Base-by-base conservation (phyloP, 35 echinoderm and acorn worm species). In the Heliocidaris tuberculata region DNA sequence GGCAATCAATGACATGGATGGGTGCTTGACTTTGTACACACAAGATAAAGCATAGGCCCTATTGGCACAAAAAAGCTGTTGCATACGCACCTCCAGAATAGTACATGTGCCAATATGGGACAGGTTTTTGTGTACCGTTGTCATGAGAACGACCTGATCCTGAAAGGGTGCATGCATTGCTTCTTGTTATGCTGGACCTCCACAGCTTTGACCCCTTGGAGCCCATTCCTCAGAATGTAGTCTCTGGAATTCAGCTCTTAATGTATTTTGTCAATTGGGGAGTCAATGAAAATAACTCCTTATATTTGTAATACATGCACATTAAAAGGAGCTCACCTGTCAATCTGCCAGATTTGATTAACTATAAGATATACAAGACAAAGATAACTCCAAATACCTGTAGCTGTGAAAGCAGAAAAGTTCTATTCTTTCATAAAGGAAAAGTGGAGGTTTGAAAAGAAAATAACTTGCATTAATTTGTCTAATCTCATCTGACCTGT, bases 161-260 rank as follows among this genome's bases (percentile, higher is more conserved):
- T 48, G 31, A 47, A 89, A 89, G 87, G 87, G 87, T 47, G 19
- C 87, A 89, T 47, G 47, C 87, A 89, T 89, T 48, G 31, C 30
- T 42, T 48, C 87, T 89, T 89, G 87, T 89, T 89, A 89, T 32
- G 30, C 31, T 47, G 87, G 87, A 89, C 87, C 87, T 89, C 87
- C 87, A 13, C 87, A 89, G 87, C 7, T 89, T 89, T 89, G 87
- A 89, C 87, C 87, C 87, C 87, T 47, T 89, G 87, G 31, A 48
- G 47, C 21, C 29, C 87, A 42, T 89, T 89, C 31, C 87, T 89
- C 0, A n/a, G 31, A 32, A 24, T 89, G 65, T 78, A 78, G 65
- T 78, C 65, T 78, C 15, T 7, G 21, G 2, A n/a, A 78, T 78
- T n/a, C 17, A 78, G 65, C 65, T n/a, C 61, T n/a, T 78, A n/a